These are phyloP conservation scores for Bos javanicus DNA, from an alignment of 2,113 vertebrate species.

Conservation along the genomic window DNA sequence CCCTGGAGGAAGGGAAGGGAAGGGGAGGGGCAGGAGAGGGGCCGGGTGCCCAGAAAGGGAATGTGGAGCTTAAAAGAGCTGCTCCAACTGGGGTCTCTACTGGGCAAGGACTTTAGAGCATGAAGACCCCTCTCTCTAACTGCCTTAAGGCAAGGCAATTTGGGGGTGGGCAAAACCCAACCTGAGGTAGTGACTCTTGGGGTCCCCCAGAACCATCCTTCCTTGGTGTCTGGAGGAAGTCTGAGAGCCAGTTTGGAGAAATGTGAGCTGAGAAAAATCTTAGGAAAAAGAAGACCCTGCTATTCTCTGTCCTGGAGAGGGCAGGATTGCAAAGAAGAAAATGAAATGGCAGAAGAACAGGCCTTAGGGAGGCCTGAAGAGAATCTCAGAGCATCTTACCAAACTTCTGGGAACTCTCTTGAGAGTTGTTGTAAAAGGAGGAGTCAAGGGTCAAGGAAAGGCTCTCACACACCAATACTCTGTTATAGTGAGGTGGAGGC, in stretches of 20 bases:
- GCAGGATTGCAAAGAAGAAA: background rate
- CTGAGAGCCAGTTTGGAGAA: background rate
- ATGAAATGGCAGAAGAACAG: background rate
- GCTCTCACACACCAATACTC: background rate
- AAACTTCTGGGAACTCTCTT: background rate
- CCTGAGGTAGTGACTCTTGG: background rate
- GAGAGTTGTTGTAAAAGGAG: background rate
- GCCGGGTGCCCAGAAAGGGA: background rate
- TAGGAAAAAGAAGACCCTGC: background rate
- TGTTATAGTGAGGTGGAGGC: background rate
- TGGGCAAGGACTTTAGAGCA: background rate
- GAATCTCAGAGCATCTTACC: background rate
- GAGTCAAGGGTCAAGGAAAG: background rate
- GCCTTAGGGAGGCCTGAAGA: background rate
- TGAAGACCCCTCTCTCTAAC: background rate
- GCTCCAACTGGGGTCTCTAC: background rate
- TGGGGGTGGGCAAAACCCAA: background rate
- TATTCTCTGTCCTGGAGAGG: background rate
- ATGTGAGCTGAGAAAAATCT: background rate
- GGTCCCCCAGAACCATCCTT: background rate
- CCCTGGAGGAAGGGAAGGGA: constrained; percentile 35
- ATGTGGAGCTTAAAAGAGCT: background rate
- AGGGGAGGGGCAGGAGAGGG: constrained; percentile 1
- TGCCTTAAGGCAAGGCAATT: background rate
- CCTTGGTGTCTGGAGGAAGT: background rate